Conservation (phyloP, 2,797 vertebrate genomes). For the Rhynchotus rufescens region DNA sequence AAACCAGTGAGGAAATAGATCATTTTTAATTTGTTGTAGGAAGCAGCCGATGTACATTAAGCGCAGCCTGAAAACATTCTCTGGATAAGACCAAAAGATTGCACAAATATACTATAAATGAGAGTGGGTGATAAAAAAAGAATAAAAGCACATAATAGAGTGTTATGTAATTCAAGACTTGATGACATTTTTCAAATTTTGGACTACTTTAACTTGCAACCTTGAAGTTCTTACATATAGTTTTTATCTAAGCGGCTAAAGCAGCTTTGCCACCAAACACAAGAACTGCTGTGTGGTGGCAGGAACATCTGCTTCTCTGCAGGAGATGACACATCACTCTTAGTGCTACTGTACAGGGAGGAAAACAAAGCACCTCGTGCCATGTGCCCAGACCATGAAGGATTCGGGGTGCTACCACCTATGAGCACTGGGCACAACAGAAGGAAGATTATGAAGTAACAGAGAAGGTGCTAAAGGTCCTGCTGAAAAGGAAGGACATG, state of each 20-base stretch:
- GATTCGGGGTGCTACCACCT: neutral
- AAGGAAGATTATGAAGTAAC: neutral
- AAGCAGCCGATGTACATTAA: neutral
- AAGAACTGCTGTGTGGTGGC: neutral
- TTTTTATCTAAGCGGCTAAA: constrained; percentile 8
- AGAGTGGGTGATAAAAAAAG: neutral
- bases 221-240: constrained; percentile 11
- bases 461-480: neutral
- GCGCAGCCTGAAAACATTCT: neutral
- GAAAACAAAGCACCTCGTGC: neutral
- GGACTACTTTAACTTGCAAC: neutral
- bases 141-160: neutral
- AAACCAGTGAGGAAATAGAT: neutral
- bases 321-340: neutral
- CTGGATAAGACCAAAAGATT: neutral
- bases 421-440: neutral
- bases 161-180: neutral
- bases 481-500: neutral
- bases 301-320: constrained; percentile 24
- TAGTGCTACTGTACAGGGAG: neutral
- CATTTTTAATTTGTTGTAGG: neutral
- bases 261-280: neutral
- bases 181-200: neutral
- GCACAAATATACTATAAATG: neutral
- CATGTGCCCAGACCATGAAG: neutral